Conservation (phyloP, 1,140 invertebrate genomes). For the Leptinotarsa texana region DNA sequence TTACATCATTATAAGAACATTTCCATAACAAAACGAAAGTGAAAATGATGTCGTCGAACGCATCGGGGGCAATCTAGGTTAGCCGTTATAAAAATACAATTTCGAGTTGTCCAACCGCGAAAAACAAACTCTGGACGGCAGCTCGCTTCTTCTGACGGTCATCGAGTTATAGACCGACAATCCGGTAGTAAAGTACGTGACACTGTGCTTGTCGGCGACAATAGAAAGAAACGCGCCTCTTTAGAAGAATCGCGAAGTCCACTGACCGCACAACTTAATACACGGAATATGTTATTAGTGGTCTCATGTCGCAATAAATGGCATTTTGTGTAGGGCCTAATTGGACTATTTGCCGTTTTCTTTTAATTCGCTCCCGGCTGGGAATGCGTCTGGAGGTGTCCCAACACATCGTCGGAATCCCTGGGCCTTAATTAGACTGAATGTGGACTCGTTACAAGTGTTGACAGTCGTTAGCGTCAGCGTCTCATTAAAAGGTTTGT, state of each 20-base stretch:
- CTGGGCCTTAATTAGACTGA: constrained; percentile 27
- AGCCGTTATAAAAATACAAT: neutral
- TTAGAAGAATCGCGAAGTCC: constrained; percentile 37
- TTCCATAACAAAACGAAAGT: neutral
- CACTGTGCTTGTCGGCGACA: constrained; percentile 32
- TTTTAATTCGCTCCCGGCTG: constrained; percentile 28
- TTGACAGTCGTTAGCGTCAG: constrained; percentile 19
- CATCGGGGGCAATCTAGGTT: neutral
- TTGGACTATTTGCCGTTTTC: constrained; percentile 35
- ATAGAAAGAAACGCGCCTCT: constrained; percentile 20
- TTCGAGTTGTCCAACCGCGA: neutral
- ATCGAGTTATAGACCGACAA: constrained; percentile 28
- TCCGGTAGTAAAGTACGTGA: constrained; percentile 36
- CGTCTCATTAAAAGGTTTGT: constrained; percentile 6
- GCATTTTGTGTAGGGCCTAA: constrained; percentile 34
- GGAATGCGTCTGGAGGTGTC: constrained; percentile 39
- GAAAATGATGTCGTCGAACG: neutral
- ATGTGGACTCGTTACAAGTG: constrained; percentile 21
- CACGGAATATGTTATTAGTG: constrained; percentile 37
- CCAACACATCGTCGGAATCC: constrained; percentile 33
- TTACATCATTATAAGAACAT: too few relatives aligned
- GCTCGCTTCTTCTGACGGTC: constrained; percentile 22
- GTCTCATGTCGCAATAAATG: constrained; percentile 30
- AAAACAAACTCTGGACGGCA: constrained; percentile 38
- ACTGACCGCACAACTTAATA: constrained; percentile 38